phyloP scores from a whole-genome alignment of 2,113 vertebrate species.

The Cynoglossus semilaevis region DNA sequence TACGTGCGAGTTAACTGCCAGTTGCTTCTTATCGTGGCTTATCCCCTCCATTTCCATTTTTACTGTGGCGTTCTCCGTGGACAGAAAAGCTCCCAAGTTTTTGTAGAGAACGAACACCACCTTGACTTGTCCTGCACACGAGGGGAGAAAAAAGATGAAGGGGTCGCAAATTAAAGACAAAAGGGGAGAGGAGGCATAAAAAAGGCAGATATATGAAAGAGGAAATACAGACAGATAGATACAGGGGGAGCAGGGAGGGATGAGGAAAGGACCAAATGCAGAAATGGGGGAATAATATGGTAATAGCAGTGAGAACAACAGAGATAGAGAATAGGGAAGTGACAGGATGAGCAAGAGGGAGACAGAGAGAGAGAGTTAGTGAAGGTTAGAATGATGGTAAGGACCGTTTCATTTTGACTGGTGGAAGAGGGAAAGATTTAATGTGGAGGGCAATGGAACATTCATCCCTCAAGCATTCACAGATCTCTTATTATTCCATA shows the following conservation, averaged over 20 bases:
- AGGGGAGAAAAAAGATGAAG: constrained; percentile 16
- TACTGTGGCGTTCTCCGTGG: constrained; percentile 89
- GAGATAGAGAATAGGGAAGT: constrained; percentile 55
- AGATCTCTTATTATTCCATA: constrained; percentile 78
- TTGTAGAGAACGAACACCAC: constrained; percentile 92
- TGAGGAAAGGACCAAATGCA: constrained; percentile 21
- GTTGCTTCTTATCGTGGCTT: constrained; percentile 62
- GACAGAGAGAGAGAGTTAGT: constrained; percentile 67
- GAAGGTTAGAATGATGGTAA: constrained; percentile 78
- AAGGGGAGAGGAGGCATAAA: constrained; percentile 8
- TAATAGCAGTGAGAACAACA: constrained; percentile 49
- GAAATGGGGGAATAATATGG: constrained; percentile 59
- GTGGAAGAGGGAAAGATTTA: constrained; percentile 73
- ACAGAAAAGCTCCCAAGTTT: constrained; percentile 88
- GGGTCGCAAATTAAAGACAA: neutral
- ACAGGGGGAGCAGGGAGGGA: constrained; percentile 11
- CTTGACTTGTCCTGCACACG: constrained; percentile 85
- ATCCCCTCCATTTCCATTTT: constrained; percentile 83
- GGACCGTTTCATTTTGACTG: constrained; percentile 77
- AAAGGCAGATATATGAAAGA: constrained; percentile 17
- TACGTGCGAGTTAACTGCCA: constrained; percentile 89
- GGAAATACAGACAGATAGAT: constrained; percentile 16
- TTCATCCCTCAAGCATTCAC: constrained; percentile 77
- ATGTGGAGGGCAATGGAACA: constrained; percentile 77
- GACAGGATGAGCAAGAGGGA: constrained; percentile 60